Percentiles rank a stretch among this genome's conserved stretches.
phyloP scores from a whole-genome alignment of 2,113 vertebrate species.

The Prunella fulvescens region DNA sequence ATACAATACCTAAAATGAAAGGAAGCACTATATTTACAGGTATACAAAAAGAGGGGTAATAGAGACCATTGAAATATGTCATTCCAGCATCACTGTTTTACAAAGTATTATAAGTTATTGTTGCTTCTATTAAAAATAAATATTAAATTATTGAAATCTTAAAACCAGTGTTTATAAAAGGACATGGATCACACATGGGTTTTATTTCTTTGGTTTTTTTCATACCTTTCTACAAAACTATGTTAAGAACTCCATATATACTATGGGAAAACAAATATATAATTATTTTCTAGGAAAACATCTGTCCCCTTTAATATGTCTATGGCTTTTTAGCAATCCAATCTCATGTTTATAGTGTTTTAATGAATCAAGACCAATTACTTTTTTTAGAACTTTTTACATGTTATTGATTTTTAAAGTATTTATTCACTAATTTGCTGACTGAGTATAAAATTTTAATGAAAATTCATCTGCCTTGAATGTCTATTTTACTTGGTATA shows the following conservation, averaged over 20 bases:
- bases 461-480: not conserved
- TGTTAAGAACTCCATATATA: not conserved
- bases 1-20: not conserved
- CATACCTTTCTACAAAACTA: not conserved
- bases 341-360: not conserved
- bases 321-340: not conserved
- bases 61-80: not conserved
- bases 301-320: not conserved
- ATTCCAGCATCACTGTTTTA: not conserved
- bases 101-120: not conserved
- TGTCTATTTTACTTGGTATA: not conserved
- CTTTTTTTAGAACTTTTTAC: not conserved
- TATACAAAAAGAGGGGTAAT: not conserved
- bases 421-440: not conserved
- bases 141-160: not conserved
- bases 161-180: not conserved
- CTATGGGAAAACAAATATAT: not conserved
- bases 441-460: not conserved
- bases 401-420: not conserved
- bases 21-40: not conserved
- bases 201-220: not conserved
- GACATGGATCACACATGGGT: fast-evolving
- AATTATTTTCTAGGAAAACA: not conserved
- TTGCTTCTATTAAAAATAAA: not conserved
- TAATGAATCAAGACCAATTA: not conserved